A percentile compares a stretch with the other conserved stretches of the same genome.
Conservation (phyloP, 1,140 invertebrate genomes). For the Belonocnema kinseyi region DNA sequence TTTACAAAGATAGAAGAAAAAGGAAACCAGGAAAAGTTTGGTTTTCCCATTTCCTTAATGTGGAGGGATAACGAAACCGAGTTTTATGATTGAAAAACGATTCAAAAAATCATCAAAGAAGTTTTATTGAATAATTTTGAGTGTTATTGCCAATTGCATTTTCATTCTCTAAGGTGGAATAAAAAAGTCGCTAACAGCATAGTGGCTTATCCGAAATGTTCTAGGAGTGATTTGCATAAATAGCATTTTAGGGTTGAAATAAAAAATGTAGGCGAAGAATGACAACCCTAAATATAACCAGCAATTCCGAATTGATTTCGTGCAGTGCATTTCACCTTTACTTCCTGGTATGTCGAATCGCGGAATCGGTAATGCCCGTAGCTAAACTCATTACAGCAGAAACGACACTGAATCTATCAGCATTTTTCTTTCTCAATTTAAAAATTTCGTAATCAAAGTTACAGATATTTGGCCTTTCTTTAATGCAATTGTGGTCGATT, state of each 20-base stretch:
- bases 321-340: not conserved
- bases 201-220: not conserved
- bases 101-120: not conserved
- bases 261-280: not conserved
- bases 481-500: not conserved
- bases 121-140: not conserved
- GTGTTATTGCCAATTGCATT: not conserved
- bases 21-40: no score
- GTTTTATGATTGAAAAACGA: not conserved
- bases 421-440: not conserved
- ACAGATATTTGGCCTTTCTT: not conserved
- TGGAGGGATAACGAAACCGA: not conserved
- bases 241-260: not conserved
- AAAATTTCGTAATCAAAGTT: not conserved
- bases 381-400: not conserved
- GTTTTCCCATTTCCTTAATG: not conserved
- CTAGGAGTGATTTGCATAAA: not conserved
- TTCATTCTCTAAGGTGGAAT: not conserved
- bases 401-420: not conserved
- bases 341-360: not conserved
- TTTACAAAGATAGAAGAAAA: no score
- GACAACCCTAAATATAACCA: not conserved
- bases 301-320: not conserved
- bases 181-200: not conserved
- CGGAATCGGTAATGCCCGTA: not conserved